Percentiles rank a stretch among this genome's conserved stretches.
These are phyloP conservation scores for Callimorpha dominula DNA, from an alignment of 2,888 invertebrate genomes.

Conservation along the genomic window DNA sequence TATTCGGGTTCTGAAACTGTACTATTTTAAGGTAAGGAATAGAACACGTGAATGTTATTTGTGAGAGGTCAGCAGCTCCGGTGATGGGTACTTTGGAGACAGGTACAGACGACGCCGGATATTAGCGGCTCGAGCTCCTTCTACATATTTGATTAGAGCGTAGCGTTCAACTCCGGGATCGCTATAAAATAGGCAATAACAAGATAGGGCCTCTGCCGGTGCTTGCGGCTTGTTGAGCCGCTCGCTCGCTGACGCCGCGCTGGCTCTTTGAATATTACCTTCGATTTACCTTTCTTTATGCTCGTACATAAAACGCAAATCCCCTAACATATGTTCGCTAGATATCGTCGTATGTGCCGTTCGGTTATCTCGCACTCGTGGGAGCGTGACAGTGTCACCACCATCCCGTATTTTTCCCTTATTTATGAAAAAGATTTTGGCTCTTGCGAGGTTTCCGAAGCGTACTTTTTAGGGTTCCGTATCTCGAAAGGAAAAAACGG, in stretches of 20 bases:
- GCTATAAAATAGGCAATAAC: slow-evolving; percentile 26
- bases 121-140: slow-evolving; percentile 15
- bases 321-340: slow-evolving; percentile 11
- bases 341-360: slow-evolving; percentile 1
- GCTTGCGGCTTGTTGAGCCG: slow-evolving; percentile 7
- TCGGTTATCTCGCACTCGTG: slow-evolving; percentile 2
- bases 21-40: background rate
- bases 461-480: too few relatives aligned
- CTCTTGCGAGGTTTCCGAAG: background rate
- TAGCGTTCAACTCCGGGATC: slow-evolving; percentile 16
- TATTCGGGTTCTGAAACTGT: background rate
- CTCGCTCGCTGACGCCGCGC: slow-evolving; percentile 3
- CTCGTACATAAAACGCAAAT: slow-evolving; percentile 23
- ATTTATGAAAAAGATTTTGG: background rate
- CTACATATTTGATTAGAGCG: slow-evolving; percentile 26
- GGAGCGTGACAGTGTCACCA: slow-evolving; percentile 2
- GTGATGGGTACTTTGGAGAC: slow-evolving; percentile 1
- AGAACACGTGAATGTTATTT: background rate
- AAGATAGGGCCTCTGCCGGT: background rate
- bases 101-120: slow-evolving; percentile 14
- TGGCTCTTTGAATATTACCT: slow-evolving; percentile 22
- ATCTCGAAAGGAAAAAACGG: too few relatives aligned
- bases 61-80: background rate
- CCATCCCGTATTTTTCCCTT: background rate
- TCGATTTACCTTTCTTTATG: slow-evolving; percentile 30